A percentile compares a stretch with the other conserved stretches of the same genome.
These are phyloP conservation scores for Poecilia picta DNA, from an alignment of 2,797 vertebrate genomes.

Conservation along the genomic window DNA sequence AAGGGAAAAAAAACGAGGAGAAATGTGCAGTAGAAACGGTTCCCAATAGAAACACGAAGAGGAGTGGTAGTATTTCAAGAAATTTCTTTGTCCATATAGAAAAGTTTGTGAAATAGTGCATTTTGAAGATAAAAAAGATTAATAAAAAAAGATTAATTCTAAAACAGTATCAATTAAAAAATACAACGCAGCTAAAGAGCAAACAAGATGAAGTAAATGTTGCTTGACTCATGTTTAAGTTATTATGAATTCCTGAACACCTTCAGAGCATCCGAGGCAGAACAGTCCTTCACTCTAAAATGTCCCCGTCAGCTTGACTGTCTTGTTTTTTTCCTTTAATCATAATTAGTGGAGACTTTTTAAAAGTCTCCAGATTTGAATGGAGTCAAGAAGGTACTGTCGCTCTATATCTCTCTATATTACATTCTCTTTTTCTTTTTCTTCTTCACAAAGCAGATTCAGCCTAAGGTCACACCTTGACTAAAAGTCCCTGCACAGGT, in stretches of 20 bases:
- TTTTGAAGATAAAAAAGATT: too few species aligned
- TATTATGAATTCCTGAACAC: conserved; percentile 1
- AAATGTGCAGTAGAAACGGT: neutral
- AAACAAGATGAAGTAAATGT: conserved; percentile 3
- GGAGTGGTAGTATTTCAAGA: neutral
- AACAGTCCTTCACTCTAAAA: neutral
- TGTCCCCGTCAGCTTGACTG: neutral
- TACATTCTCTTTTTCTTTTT: conserved; percentile 13
- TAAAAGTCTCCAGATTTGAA: conserved; percentile 16
- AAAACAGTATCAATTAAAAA: neutral
- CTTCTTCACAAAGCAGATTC: conserved; percentile 2
- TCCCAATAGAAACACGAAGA: neutral
- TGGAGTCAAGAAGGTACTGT: conserved; percentile 11
- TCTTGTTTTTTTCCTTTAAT: neutral
- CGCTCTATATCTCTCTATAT: neutral
- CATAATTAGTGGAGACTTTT: neutral
- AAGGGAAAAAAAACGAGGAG: neutral
- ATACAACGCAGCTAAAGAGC: neutral
- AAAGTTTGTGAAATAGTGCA: neutral
- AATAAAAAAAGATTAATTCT: neutral
- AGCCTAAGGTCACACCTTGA: conserved; percentile 10
- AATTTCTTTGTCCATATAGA: neutral
- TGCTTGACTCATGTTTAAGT: neutral
- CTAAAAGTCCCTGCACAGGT: conserved; percentile 36
- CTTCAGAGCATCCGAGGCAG: neutral